Percentiles rank a stretch among this genome's conserved stretches.
Conservation (phyloP, 2,888 invertebrate species). For the Amiota minor region DNA sequence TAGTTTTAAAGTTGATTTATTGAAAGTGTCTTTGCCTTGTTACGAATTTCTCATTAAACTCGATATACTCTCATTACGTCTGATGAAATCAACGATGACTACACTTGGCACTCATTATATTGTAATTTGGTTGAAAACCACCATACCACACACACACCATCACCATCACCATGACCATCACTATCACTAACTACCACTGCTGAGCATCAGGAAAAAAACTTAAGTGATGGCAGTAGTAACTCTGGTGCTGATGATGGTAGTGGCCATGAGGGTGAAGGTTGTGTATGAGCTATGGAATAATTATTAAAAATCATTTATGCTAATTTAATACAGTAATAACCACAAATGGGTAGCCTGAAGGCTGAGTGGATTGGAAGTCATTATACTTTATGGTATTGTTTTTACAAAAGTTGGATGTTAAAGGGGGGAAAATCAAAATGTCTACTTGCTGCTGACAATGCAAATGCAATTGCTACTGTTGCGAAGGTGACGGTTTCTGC, state of each 20-base stretch:
- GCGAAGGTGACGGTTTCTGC: not conserved
- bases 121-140: constrained; percentile 55
- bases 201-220: not conserved
- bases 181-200: not conserved
- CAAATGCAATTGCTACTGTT: constrained; percentile 6
- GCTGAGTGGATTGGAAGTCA: no score
- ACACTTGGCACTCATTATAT: constrained; percentile 68
- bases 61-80: no score
- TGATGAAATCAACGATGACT: constrained; percentile 25
- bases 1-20: no score
- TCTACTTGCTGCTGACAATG: constrained; percentile 13
- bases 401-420: no score
- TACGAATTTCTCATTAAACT: no score
- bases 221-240: not conserved
- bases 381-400: no score
- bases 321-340: constrained; percentile 67
- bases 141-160: no score
- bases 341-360: constrained; percentile 42
- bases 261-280: not conserved
- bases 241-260: not conserved
- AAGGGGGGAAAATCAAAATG: not conserved
- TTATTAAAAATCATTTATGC: constrained; percentile 67
- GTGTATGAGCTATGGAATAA: constrained; percentile 53
- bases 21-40: no score
- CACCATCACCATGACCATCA: no score